Percentiles rank a stretch among this genome's conserved stretches.
Evolutionary conservation across 2,113 vertebrate species (phyloP).

Genomic region (Poicephalus gulielmi): DNA sequence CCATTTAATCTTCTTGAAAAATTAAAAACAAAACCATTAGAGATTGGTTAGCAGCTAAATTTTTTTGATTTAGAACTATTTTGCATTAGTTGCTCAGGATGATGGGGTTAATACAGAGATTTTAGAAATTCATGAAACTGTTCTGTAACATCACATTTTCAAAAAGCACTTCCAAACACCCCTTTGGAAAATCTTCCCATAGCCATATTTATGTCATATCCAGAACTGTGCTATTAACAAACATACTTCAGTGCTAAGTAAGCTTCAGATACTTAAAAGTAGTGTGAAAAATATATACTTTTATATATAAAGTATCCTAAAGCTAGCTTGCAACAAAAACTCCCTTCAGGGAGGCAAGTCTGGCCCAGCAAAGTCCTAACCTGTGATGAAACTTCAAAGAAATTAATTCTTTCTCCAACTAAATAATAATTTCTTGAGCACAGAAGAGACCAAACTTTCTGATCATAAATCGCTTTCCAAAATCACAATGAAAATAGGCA

Average conservation of each 20-base stretch:
- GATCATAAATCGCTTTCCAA: not conserved
- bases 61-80: not conserved
- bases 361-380: not conserved
- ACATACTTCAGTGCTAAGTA: not conserved
- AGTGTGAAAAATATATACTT: not conserved
- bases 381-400: not conserved
- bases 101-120: not conserved
- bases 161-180: not conserved
- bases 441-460: not conserved
- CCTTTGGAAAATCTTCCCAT: not conserved
- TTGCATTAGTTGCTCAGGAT: not conserved
- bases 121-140: not conserved
- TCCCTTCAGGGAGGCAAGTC: not conserved
- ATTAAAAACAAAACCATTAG: not conserved
- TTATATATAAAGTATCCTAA: not conserved
- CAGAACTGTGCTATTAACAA: not conserved
- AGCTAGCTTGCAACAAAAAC: not conserved
- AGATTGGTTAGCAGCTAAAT: not conserved
- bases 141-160: not conserved
- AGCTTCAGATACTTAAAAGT: not conserved
- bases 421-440: not conserved
- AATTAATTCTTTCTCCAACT: not conserved
- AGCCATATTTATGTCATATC: not conserved
- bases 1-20: not conserved
- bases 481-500: accelerated